Evolutionary conservation across 2,113 vertebrate species (phyloP), one percentile per base, ranked within the genome.

Genomic region (Indicator maculatus): DNA sequence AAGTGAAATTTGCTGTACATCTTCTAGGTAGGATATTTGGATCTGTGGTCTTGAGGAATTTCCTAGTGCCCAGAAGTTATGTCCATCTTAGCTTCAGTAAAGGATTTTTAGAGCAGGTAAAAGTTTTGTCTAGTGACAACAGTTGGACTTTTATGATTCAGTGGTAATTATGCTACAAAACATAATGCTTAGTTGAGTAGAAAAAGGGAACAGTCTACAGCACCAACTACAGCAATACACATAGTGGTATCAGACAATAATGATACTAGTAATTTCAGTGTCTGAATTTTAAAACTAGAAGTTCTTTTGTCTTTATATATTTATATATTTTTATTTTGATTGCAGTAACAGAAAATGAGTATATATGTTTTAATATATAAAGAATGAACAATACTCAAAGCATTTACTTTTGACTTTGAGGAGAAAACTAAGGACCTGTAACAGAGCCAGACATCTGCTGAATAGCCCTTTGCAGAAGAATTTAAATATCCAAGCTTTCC

Each of bases 311-410:
- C 56, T 95, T 93, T 70, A 41, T 76, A 21, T 84, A 75, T 72
- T 60, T 67, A 8, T 58, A 74, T 55, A n/a, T 91, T 71, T 96
- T 93, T 93, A 87, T 95, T 92, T 92, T 56, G 55, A 38, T 47
- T 47, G 65, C 59, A 67, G 24, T 86, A 50, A 95, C 89, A 90
- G 38, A 73, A 89, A 93, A 81, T 27, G 20, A 47, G 30, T 65
- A 41, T 64, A 64, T 64, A 64, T 44, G 41, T 64, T 41, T 41
- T 12, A n/a, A 53, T 93, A 89, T 93, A 83, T 84, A 93, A 86
- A 82, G 74, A 93, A 87, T 59, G n/a, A 73, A 67, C 50, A 88
- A 91, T 64, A 69, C 55, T 91, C n/a, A 82, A 79, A 73, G 38
- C 28, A 71, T 82, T 90, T 69, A 31, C 58, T 95, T 89, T 47